Conservation (phyloP, 2,113 vertebrate genomes). For the human (Homo sapiens) region DNA sequence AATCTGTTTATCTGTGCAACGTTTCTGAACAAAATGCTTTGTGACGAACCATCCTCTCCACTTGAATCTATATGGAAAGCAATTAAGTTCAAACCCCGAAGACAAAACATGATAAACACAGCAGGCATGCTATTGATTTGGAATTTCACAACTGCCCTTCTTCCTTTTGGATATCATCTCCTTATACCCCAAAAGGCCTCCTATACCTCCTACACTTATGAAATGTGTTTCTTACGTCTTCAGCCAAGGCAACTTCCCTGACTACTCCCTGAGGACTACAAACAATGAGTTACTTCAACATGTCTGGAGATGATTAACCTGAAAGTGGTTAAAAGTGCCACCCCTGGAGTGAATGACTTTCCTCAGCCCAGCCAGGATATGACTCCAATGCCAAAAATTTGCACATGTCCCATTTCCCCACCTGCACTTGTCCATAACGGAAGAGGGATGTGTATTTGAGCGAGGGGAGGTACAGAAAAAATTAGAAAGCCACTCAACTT, state of each 20-base stretch:
- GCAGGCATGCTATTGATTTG: slow-evolving; percentile 16
- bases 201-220: background rate
- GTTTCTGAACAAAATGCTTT: slow-evolving; percentile 71
- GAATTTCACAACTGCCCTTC: background rate
- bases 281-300: background rate
- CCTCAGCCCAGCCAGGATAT: too few species aligned
- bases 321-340: background rate
- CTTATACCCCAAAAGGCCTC: background rate
- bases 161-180: background rate
- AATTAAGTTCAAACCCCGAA: slow-evolving; percentile 57
- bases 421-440: background rate
- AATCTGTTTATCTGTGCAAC: slow-evolving; percentile 81
- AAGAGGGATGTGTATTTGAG: background rate
- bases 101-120: slow-evolving; percentile 27
- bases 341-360: background rate
- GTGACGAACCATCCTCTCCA: slow-evolving; percentile 67
- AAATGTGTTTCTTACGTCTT: background rate
- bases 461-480: background rate
- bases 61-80: slow-evolving; percentile 58
- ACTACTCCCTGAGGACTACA: background rate
- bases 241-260: background rate
- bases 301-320: background rate
- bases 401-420: fast-evolving
- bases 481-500: background rate
- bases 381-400: background rate